phyloP scores from a whole-genome alignment of 2,888 invertebrate genomes.

The Melanotus villosus region DNA sequence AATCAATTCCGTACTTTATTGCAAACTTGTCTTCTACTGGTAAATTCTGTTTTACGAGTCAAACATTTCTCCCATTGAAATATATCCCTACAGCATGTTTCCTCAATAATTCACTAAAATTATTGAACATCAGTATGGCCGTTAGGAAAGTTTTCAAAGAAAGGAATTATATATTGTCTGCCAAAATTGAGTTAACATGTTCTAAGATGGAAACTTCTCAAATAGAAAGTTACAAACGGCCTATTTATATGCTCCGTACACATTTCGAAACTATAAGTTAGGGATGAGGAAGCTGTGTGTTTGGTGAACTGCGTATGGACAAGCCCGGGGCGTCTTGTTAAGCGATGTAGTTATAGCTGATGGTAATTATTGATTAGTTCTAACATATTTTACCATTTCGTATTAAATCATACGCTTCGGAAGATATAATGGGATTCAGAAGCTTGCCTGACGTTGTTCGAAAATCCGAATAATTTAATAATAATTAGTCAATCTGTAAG shows the following conservation, averaged over 20 bases:
- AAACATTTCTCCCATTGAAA: no score
- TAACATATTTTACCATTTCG: background rate
- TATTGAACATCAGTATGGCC: conserved; percentile 16
- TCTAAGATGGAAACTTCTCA: conserved; percentile 6
- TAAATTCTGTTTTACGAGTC: no score
- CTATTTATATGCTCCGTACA: conserved; percentile 18
- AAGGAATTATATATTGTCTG: background rate
- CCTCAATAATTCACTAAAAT: no score
- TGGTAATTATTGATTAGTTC: conserved; percentile 8
- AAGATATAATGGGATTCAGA: no score
- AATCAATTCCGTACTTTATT: no score
- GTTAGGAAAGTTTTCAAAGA: conserved; percentile 1
- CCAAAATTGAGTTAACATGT: conserved; percentile 8
- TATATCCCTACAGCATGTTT: no score
- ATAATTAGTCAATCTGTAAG: no score
- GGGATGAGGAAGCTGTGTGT: background rate
- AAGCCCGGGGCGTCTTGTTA: conserved; percentile 2
- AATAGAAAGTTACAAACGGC: conserved; percentile 10
- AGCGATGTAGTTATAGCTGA: background rate
- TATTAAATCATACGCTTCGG: no score
- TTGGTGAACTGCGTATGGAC: conserved; percentile 17
- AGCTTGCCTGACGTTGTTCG: no score
- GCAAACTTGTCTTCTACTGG: no score
- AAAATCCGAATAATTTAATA: no score
- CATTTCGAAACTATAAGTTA: conserved; percentile 14